These are phyloP conservation scores for Drosophila fulvimacula DNA, from an alignment of 2,888 invertebrate genomes.

Conservation along the genomic window DNA sequence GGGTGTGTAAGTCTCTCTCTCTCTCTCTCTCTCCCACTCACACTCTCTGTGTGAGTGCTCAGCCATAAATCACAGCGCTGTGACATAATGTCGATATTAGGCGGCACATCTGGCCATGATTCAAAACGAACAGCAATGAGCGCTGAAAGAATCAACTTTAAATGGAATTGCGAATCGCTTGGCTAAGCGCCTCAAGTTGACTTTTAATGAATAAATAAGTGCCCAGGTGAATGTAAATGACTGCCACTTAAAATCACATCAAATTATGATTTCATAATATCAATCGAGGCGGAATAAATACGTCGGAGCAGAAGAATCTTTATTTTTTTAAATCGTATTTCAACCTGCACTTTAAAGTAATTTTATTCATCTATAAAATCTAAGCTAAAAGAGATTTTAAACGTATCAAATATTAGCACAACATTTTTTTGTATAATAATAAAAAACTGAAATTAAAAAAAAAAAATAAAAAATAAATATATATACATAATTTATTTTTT, in stretches of 20 bases:
- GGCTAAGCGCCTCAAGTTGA: conserved; percentile 30
- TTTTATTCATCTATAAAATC: too few species aligned
- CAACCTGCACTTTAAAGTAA: too few species aligned
- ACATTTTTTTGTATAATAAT: too few species aligned
- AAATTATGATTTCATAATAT: not conserved
- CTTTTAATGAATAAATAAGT: conserved; percentile 40
- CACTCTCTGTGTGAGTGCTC: conserved; percentile 18
- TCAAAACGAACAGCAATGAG: conserved; percentile 15
- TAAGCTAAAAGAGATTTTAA: too few species aligned
- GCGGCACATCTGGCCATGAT: conserved; percentile 61
- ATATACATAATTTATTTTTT: too few species aligned
- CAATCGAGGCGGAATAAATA: not conserved
- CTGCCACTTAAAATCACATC: conserved; percentile 12
- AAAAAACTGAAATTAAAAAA: too few species aligned
- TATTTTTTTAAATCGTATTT: too few species aligned
- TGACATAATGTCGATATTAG: conserved; percentile 72
- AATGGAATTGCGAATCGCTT: conserved; percentile 34
- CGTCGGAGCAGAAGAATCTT: too few species aligned
- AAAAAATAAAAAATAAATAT: too few species aligned
- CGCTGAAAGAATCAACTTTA: conserved; percentile 42
- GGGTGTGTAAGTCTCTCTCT: not conserved
- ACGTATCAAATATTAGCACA: too few species aligned
- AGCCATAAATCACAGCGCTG: conserved; percentile 64
- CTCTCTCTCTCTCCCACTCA: too few species aligned
- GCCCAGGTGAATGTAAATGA: conserved; percentile 5